Conservation (phyloP, 2,888 invertebrate species). For the Macropis europaea region DNA sequence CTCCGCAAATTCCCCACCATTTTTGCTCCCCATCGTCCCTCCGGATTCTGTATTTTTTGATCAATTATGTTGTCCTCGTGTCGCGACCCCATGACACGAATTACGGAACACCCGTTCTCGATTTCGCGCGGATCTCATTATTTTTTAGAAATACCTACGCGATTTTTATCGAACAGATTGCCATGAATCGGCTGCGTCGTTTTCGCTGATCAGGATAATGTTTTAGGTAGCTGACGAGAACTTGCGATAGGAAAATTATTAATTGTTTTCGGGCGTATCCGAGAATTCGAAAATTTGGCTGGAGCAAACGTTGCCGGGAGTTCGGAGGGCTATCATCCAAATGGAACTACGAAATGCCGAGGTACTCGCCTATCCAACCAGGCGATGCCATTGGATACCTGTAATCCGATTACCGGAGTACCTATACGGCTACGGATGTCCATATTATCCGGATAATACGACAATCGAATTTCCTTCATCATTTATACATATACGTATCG, state of each 20-base stretch:
- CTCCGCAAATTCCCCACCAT: neutral
- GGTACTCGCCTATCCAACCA: constrained; percentile 4
- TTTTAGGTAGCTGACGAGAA: neutral
- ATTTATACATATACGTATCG: neutral
- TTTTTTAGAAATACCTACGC: too few species aligned
- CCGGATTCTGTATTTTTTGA: constrained; percentile 7
- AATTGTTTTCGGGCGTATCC: constrained; percentile 7
- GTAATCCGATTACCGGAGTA: constrained; percentile 33
- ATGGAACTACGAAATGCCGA: constrained; percentile 7
- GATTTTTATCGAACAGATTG: neutral
- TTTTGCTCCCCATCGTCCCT: neutral
- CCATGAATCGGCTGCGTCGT: constrained; percentile 2
- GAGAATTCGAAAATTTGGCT: neutral
- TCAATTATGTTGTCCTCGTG: constrained; percentile 12
- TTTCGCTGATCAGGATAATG: constrained; percentile 11
- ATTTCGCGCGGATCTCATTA: neutral
- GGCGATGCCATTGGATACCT: constrained; percentile 6
- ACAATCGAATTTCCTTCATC: constrained; percentile 16
- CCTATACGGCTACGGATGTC: constrained; percentile 10
- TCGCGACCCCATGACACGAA: too few species aligned
- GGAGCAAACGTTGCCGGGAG: neutral
- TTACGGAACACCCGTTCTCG: too few species aligned
- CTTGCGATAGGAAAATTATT: neutral
- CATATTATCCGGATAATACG: constrained; percentile 33
- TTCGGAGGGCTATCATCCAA: neutral